Evolutionary conservation across 1,140 invertebrate genomes (phyloP), one percentile per base, ranked within the genome.

Genomic region (Heterodera carotae): DNA sequence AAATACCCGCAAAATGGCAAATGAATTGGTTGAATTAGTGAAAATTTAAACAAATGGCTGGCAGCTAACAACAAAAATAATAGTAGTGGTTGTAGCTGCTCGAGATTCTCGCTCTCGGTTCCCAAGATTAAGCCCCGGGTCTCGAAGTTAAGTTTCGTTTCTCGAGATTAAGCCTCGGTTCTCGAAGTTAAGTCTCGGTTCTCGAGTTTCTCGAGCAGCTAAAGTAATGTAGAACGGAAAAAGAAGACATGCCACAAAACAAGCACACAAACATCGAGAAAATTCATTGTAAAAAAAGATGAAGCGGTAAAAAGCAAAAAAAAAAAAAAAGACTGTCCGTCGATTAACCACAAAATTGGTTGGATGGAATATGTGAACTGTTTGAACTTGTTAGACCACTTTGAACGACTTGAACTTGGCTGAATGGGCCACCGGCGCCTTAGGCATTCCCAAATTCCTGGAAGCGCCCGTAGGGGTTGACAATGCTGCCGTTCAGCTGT

Each of bases 381-480:
- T 18, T 56, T 56, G 48, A 56, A 56, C 22, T 43, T 8, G 39
- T 43, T 43, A 12, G 6, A 43, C 39, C 6, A 43, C 12, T 43
- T 43, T 43, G 39, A 43, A 43, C 39, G 6, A 8, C 12, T 43
- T 43, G 6, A 8, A 12, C 6, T 43, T 43, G 39, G 6, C 39
- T 12, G 39, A 43, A 2, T 43, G 6, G n/a, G n/a, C n/a, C 39
- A 12, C 2, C 39, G 39, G 60, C 60, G 34, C 8, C 2, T 74
- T 25, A 74, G 12, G 72, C 72, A 36, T 74, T 56, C 29, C 72
- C 72, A 25, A 62, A 74, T 36, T 74, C 72, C 59, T 74, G 72
- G 27, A 74, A 74, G 36, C 72, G 72, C 39, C 72, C 72, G 64
- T 74, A 74, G n/a, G 62, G 62, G 62, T 66, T 66, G 62, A 66